phyloP scores from a whole-genome alignment of 2,888 invertebrate genomes.

The Troides oblongomaculatus region DNA sequence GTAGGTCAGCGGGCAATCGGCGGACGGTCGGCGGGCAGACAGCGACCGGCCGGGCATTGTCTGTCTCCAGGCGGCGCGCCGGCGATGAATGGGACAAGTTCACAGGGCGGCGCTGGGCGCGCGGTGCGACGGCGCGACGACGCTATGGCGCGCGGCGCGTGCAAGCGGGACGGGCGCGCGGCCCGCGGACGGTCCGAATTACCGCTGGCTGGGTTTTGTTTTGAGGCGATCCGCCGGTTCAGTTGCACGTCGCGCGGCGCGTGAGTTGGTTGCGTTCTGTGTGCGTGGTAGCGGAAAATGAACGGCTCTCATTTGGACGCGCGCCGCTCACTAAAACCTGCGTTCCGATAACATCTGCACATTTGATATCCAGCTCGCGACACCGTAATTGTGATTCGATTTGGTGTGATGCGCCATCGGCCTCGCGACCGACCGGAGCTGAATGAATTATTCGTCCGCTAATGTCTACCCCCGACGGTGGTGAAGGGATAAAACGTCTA shows the following conservation, averaged over 20 bases:
- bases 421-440: constrained; percentile 73
- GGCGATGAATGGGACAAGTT: constrained; percentile 72
- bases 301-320: constrained; percentile 61
- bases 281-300: constrained; percentile 48
- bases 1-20: not conserved
- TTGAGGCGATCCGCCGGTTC: constrained; percentile 53
- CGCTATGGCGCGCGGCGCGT: constrained; percentile 39
- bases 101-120: constrained; percentile 42
- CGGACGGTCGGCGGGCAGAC: not conserved
- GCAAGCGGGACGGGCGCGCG: constrained; percentile 42
- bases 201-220: constrained; percentile 72
- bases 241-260: constrained; percentile 66
- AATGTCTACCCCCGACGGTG: constrained; percentile 69
- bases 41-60: constrained; percentile 49
- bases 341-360: constrained; percentile 70
- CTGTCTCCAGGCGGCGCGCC: constrained; percentile 52
- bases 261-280: constrained; percentile 51
- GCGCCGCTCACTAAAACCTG: constrained; percentile 60
- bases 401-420: constrained; percentile 56
- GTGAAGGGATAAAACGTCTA: constrained; percentile 74
- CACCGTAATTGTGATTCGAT: constrained; percentile 64
- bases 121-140: constrained; percentile 36
- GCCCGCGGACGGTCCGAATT: constrained; percentile 56
- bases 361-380: constrained; percentile 70
- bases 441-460: constrained; percentile 54